These are phyloP conservation scores for Thereuonema tuberculata DNA, from an alignment of 1,140 invertebrate species.

Conservation along the genomic window DNA sequence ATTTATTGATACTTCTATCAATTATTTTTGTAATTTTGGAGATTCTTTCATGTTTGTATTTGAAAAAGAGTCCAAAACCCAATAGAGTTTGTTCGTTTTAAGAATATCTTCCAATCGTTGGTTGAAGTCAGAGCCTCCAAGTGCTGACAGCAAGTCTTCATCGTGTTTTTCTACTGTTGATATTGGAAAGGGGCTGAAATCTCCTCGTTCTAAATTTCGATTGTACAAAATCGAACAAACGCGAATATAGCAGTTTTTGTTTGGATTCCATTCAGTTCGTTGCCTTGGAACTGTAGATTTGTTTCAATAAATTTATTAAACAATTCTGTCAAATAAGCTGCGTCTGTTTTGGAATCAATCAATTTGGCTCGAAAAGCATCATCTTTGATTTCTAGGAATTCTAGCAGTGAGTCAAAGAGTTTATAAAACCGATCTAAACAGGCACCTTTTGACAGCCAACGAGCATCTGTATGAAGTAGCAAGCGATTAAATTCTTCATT, in stretches of 20 bases:
- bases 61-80: not conserved
- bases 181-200: not conserved
- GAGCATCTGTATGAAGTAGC: slow-evolving; percentile 8
- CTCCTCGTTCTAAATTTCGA: not conserved
- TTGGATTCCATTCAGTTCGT: slow-evolving; percentile 17
- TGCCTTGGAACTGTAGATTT: slow-evolving; percentile 16
- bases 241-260: slow-evolving; percentile 12
- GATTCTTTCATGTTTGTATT: not conserved
- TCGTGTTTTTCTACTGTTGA: not conserved
- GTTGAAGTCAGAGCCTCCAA: not conserved
- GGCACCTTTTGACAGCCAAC: slow-evolving; percentile 18
- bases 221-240: slow-evolving; percentile 13
- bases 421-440: slow-evolving; percentile 15
- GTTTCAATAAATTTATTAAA: slow-evolving; percentile 18
- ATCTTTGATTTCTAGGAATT: slow-evolving; percentile 16
- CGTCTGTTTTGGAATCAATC: slow-evolving; percentile 8
- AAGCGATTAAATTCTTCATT: slow-evolving; percentile 19
- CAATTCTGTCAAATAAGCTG: slow-evolving; percentile 18
- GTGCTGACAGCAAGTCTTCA: not conserved
- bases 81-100: not conserved
- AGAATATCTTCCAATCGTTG: not conserved
- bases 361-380: not conserved
- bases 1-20: slow-evolving; percentile 8
- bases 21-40: not conserved
- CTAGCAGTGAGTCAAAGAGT: slow-evolving; percentile 13